Percentiles rank a stretch among this genome's conserved stretches.
These are phyloP conservation scores for Azorinus chamasolen DNA, from an alignment of 2,888 invertebrate species.

Conservation along the genomic window DNA sequence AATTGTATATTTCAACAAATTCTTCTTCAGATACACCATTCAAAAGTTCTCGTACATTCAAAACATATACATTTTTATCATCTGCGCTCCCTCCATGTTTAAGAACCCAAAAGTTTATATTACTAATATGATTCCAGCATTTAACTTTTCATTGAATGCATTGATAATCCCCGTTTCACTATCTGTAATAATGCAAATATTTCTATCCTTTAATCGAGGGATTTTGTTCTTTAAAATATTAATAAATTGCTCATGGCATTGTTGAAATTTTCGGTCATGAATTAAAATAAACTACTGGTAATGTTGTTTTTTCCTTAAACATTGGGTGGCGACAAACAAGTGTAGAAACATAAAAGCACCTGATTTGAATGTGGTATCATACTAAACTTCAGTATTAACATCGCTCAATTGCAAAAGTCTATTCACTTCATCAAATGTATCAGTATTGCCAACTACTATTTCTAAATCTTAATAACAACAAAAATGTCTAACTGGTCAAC, in stretches of 20 bases:
- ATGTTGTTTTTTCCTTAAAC: slow-evolving; percentile 26
- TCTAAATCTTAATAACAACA: slow-evolving; percentile 41
- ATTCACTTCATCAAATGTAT: slow-evolving; percentile 32
- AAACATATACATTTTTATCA: slow-evolving; percentile 35
- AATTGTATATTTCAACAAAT: slow-evolving; percentile 8
- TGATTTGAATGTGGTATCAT: slow-evolving; percentile 43
- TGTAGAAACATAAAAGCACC: slow-evolving; percentile 20
- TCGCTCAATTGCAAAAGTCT: slow-evolving; percentile 34
- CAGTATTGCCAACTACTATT: slow-evolving; percentile 37
- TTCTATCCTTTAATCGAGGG: slow-evolving; percentile 19
- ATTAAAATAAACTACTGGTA: slow-evolving; percentile 38
- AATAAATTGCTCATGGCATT: slow-evolving; percentile 41
- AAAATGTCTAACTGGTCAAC: slow-evolving; percentile 31
- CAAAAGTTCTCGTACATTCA: slow-evolving; percentile 15
- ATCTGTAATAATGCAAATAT: slow-evolving; percentile 38
- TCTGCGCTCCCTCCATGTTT: slow-evolving; percentile 35
- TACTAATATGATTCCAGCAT: slow-evolving; percentile 52
- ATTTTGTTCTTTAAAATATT: slow-evolving; percentile 26
- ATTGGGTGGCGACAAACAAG: slow-evolving; percentile 41
- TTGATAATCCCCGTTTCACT: slow-evolving; percentile 38
- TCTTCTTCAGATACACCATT: slow-evolving; percentile 7
- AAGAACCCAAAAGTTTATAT: slow-evolving; percentile 33
- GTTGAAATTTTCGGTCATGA: slow-evolving; percentile 48
- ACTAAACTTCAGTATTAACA: slow-evolving; percentile 12
- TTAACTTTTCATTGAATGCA: slow-evolving; percentile 27